These are phyloP conservation scores for Lethrus apterus DNA, from an alignment of 1,140 invertebrate species.

Conservation along the genomic window DNA sequence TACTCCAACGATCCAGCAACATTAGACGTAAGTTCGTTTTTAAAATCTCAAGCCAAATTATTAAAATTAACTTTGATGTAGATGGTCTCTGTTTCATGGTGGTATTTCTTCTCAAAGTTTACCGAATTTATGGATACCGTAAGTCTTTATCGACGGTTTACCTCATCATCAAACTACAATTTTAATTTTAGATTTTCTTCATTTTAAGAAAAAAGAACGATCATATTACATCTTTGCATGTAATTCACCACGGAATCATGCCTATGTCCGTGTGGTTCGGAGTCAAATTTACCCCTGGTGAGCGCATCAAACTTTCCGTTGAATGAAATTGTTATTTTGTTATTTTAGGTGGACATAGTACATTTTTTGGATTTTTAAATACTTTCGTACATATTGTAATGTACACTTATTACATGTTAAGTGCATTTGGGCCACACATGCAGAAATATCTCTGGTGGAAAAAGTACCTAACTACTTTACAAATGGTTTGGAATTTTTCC, in stretches of 20 bases:
- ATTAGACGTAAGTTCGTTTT: slow-evolving; percentile 65
- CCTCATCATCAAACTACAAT: background rate
- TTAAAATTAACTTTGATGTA: slow-evolving; percentile 52
- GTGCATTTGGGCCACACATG: slow-evolving; percentile 74
- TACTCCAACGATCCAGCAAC: slow-evolving; percentile 83
- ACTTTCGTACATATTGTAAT: slow-evolving; percentile 86
- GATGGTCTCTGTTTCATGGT: slow-evolving; percentile 60
- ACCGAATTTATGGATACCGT: slow-evolving; percentile 96
- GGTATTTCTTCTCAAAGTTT: slow-evolving; percentile 95
- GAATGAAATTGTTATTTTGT: slow-evolving; percentile 8
- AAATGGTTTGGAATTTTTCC: slow-evolving; percentile 56
- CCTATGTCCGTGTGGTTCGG: slow-evolving; percentile 89
- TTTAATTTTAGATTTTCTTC: slow-evolving; percentile 63
- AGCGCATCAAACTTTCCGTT: slow-evolving; percentile 9
- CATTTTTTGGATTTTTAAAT: slow-evolving; percentile 79
- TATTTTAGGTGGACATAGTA: slow-evolving; percentile 61
- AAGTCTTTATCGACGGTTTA: slow-evolving; percentile 41
- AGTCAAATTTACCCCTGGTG: slow-evolving; percentile 83
- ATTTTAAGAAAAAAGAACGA: slow-evolving; percentile 77
- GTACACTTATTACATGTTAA: slow-evolving; percentile 85
- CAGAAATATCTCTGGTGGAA: slow-evolving; percentile 93
- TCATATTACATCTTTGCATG: slow-evolving; percentile 79
- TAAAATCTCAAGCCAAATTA: background rate
- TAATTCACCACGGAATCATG: slow-evolving; percentile 90
- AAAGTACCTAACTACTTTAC: slow-evolving; percentile 79